phyloP scores from a whole-genome alignment of 2,797 vertebrate species.

The Macropus fuliginosus region DNA sequence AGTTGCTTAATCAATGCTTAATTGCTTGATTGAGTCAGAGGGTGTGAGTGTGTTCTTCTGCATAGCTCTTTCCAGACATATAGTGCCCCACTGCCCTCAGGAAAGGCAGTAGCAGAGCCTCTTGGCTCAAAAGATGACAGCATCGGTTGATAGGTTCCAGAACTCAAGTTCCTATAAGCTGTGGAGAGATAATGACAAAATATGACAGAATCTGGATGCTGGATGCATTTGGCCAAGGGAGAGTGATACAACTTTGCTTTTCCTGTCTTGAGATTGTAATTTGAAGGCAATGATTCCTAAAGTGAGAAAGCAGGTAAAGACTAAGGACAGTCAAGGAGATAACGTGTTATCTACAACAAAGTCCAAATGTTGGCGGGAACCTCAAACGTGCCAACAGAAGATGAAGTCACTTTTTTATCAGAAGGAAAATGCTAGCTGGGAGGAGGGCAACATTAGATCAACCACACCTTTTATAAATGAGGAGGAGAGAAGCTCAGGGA shows the following conservation, averaged over 20 bases:
- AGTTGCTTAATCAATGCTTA: background rate
- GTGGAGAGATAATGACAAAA: background rate
- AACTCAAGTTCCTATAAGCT: background rate
- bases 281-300: slow-evolving; percentile 43
- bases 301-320: background rate
- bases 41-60: background rate
- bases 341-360: slow-evolving; percentile 18
- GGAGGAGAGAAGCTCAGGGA: slow-evolving; percentile 41
- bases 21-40: background rate
- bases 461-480: slow-evolving; percentile 43
- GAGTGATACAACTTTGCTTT: background rate
- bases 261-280: background rate
- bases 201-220: background rate
- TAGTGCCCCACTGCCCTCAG: background rate
- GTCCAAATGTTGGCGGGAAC: slow-evolving; percentile 9
- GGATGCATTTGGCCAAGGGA: slow-evolving; percentile 10
- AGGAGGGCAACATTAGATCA: slow-evolving; percentile 41
- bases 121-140: background rate
- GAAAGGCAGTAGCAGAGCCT: background rate
- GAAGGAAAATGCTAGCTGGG: slow-evolving; percentile 58
- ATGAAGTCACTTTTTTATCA: slow-evolving; percentile 61
- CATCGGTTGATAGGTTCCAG: background rate
- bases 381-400: slow-evolving; percentile 49
- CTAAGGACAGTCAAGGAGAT: slow-evolving; percentile 1
- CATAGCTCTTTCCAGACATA: background rate